Percentiles rank a stretch among this genome's conserved stretches.
phyloP scores from a whole-genome alignment of 2,113 vertebrate genomes.

The Mus pahari region DNA sequence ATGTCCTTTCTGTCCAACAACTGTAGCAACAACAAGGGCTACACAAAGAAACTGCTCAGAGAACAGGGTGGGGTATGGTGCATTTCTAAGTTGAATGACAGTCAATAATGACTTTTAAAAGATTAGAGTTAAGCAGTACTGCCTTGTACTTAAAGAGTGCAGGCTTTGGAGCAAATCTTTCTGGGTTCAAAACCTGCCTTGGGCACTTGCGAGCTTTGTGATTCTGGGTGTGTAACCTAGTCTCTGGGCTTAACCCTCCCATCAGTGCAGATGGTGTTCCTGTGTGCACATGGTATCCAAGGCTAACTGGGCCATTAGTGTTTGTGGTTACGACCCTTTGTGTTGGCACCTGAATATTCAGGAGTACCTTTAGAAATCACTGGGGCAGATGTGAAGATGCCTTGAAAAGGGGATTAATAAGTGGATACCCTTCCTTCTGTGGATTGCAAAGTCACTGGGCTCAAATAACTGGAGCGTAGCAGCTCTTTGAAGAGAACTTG shows the following conservation, averaged over 20 bases:
- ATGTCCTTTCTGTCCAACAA: neutral
- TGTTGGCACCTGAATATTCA: neutral
- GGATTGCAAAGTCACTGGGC: neutral
- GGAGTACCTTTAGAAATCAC: neutral
- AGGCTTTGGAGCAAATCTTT: neutral
- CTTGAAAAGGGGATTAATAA: neutral
- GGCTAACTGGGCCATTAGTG: neutral
- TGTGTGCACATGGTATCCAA: neutral
- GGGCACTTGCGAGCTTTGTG: neutral
- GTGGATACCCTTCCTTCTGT: neutral
- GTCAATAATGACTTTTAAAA: neutral
- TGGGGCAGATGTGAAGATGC: neutral
- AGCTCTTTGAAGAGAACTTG: neutral
- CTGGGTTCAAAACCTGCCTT: neutral
- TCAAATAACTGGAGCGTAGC: neutral
- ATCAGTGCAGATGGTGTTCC: neutral
- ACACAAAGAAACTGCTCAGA: neutral
- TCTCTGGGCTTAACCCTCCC: neutral
- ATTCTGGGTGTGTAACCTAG: neutral
- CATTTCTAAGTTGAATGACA: neutral
- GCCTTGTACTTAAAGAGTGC: neutral
- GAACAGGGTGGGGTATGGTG: neutral
- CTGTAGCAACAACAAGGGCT: neutral
- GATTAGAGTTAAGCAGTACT: neutral
- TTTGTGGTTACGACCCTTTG: neutral